Base-by-base conservation (phyloP, 2,797 vertebrate genomes). In the Alosa sapidissima region DNA sequence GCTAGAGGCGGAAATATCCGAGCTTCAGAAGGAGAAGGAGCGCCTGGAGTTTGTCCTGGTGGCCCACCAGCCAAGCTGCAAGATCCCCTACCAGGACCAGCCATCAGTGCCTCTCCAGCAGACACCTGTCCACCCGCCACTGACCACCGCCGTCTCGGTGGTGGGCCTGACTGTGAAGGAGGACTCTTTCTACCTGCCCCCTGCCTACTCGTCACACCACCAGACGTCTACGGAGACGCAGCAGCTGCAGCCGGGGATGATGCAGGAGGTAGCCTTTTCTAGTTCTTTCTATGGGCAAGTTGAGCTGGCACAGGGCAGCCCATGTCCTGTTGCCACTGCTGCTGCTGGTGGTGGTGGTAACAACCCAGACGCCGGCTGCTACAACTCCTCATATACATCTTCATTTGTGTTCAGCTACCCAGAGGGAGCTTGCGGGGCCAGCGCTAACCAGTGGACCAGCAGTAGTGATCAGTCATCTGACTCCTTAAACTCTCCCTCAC, bases 391-490 rank as follows among this genome's bases (percentile, higher is more conserved):
- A 96, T 98, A 97, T 95, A 97, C 97, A 94, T 98, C 98, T 97
- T 97, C 98, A 97, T 99, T 99, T 98, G 97, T 99, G 94, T 99
- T 99, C 97, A 98, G 97, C 97, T 98, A 97, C 97, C 98, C 98
- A 98, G 98, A 99, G 97, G 97, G 97, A 97, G 94, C 96, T 93
- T 98, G 98, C 91, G 96, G 97, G 96, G 95, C 96, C 95, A 96
- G 96, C 90, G 95, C 95, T 93, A 96, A 97, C 95, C 97, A 98
- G 95, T 95, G 97, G 96, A 96, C 97, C 97, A 97, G 97, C 96
- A 97, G 97, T 97, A 98, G 97, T 93, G 98, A 99, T 95, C 97
- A 97, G 94, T 98, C 98, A 90, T 97, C 97, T 90, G 98, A 99
- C 96, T 98, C 98, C 95, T 95, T 99, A 96, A 98, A 96, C 94